phyloP scores from a whole-genome alignment of 2,113 vertebrate species.

The Hippotragus niger region DNA sequence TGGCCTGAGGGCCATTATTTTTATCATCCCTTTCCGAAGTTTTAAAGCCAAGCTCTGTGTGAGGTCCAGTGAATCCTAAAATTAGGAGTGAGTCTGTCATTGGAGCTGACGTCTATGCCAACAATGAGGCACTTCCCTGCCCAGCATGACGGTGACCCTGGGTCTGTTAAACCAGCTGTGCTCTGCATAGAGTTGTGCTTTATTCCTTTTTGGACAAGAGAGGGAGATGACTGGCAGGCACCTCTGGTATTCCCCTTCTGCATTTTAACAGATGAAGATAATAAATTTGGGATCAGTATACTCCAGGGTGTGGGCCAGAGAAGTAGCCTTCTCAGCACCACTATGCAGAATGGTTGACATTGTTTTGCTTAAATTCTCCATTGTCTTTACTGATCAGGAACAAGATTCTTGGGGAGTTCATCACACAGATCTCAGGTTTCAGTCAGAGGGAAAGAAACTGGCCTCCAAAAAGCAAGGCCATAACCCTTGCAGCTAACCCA shows the following conservation, averaged over 20 bases:
- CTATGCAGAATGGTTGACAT: neutral
- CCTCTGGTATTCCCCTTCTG: neutral
- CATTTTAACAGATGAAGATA: constrained; percentile 34
- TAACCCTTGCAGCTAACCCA: neutral
- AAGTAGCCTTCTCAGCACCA: neutral
- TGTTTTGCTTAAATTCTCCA: neutral
- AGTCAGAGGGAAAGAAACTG: neutral
- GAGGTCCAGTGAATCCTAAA: neutral
- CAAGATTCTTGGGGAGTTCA: neutral
- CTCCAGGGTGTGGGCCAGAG: neutral
- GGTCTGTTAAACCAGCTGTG: neutral
- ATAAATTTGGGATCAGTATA: neutral
- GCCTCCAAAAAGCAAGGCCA: neutral
- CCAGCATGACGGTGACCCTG: neutral
- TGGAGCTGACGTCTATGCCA: neutral
- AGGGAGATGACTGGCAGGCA: neutral
- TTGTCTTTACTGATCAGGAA: neutral
- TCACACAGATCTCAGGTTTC: neutral
- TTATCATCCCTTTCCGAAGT: neutral
- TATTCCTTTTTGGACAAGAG: neutral
- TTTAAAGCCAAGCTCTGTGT: neutral
- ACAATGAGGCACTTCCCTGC: neutral
- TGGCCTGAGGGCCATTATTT: neutral
- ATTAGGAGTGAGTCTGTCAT: neutral
- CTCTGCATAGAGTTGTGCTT: neutral